phyloP scores from a whole-genome alignment of 2,888 invertebrate genomes.

The Xanthostigma xanthostigma region DNA sequence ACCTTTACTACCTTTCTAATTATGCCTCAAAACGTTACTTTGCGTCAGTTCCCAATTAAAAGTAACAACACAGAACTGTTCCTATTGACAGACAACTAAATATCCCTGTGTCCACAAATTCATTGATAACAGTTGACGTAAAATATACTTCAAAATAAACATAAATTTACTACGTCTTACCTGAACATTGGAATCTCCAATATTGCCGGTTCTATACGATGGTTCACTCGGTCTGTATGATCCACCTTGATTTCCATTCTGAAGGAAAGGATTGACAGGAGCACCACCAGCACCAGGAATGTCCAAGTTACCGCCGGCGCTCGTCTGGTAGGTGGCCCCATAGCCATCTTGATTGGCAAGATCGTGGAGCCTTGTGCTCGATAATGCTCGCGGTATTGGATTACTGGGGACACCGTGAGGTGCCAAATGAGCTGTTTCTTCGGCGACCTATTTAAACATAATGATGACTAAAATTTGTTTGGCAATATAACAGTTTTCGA shows the following conservation, averaged over 20 bases:
- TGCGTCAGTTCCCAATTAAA: too few relatives aligned
- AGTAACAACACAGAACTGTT: too few relatives aligned
- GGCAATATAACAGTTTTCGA: too few relatives aligned
- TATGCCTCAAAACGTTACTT: too few relatives aligned
- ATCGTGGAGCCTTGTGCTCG: slow-evolving; percentile 67
- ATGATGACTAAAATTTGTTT: too few relatives aligned
- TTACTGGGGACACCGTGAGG: slow-evolving; percentile 93
- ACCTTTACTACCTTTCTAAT: too few relatives aligned
- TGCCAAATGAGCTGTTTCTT: slow-evolving; percentile 73
- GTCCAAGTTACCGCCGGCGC: slow-evolving; percentile 47
- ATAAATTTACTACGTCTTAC: neutral
- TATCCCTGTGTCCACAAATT: too few relatives aligned
- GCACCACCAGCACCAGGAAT: slow-evolving; percentile 39
- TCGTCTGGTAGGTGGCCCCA: slow-evolving; percentile 60
- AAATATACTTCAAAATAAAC: neutral
- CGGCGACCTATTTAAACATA: slow-evolving; percentile 31
- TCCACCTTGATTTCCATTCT: neutral
- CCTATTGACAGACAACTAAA: too few relatives aligned
- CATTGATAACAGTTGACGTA: too few relatives aligned
- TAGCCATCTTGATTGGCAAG: slow-evolving; percentile 57
- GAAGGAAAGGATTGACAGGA: neutral
- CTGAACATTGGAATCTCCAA: neutral
- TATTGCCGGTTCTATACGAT: neutral
- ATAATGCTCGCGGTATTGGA: slow-evolving; percentile 74
- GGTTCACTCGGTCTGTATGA: slow-evolving; percentile 1